Percentiles rank a stretch among this genome's conserved stretches.
phyloP scores from a whole-genome alignment of 1,140 invertebrate species.

The Aphelenchoides fujianensis region DNA sequence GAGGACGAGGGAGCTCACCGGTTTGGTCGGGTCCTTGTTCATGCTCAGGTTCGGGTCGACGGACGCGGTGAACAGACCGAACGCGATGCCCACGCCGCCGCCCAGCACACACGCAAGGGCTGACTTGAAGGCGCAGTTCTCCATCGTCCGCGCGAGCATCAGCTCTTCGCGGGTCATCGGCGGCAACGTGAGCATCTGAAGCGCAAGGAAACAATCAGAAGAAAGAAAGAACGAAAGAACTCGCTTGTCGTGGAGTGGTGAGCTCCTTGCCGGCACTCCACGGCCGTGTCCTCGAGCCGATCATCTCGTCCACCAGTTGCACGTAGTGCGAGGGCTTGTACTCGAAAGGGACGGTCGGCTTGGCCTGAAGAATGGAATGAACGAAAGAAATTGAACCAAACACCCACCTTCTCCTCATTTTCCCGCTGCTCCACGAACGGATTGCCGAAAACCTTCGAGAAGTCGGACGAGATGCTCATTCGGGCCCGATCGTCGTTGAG shows the following conservation, averaged over 20 bases:
- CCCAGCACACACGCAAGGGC: slow-evolving; percentile 66
- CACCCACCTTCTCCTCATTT: not conserved
- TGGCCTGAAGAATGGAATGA: not conserved
- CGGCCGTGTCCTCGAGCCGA: slow-evolving; percentile 51
- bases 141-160: slow-evolving; percentile 46
- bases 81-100: slow-evolving; percentile 83
- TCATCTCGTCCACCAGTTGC: slow-evolving; percentile 55
- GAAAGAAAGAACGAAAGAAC: slow-evolving; percentile 10
- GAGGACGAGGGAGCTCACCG: slow-evolving; percentile 72
- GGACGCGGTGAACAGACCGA: slow-evolving; percentile 90
- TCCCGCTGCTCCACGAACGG: slow-evolving; percentile 33
- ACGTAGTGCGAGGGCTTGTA: slow-evolving; percentile 54
- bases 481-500: too few relatives aligned
- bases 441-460: slow-evolving; percentile 47
- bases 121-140: slow-evolving; percentile 57
- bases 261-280: slow-evolving; percentile 42
- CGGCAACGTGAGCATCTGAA: slow-evolving; percentile 49
- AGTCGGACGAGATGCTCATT: not conserved
- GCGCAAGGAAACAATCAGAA: slow-evolving; percentile 20
- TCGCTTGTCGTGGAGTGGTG: slow-evolving; percentile 40
- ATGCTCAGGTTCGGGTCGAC: slow-evolving; percentile 81
- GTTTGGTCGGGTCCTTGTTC: slow-evolving; percentile 71
- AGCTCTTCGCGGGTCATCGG: slow-evolving; percentile 53
- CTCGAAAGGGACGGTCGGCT: slow-evolving; percentile 30
- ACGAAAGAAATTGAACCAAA: not conserved